Evolutionary conservation across 1,140 invertebrate species (phyloP).

Genomic region (Polypedilum vanderplanki): DNA sequence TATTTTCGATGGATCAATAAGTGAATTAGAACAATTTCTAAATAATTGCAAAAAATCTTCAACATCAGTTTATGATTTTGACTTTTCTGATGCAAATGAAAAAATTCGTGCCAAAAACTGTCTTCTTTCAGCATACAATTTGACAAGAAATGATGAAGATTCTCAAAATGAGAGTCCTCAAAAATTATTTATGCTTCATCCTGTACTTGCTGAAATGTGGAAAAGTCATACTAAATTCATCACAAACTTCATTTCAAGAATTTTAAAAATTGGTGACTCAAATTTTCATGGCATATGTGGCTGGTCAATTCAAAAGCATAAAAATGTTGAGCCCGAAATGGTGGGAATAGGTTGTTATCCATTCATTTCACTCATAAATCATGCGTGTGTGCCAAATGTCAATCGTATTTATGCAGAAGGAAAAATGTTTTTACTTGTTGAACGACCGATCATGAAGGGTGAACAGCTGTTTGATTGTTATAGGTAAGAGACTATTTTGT

Average conservation of each 20-base stretch:
- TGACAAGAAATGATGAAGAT: not conserved
- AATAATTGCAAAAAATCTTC: not conserved
- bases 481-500: not conserved
- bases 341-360: not conserved
- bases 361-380: not conserved
- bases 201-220: not conserved
- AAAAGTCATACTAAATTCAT: not conserved
- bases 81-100: not conserved
- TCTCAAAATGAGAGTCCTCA: not conserved
- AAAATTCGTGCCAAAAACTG: not conserved
- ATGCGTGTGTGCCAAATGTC: slow-evolving; percentile 29
- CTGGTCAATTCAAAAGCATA: not conserved
- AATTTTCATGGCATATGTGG: not conserved
- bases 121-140: not conserved
- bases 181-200: not conserved
- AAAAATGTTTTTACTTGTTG: not conserved
- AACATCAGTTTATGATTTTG: not conserved
- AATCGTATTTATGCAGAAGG: slow-evolving; percentile 4
- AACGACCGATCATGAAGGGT: slow-evolving; percentile 28
- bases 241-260: not conserved
- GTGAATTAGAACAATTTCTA: not conserved
- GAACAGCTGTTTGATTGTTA: slow-evolving; percentile 29
- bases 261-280: not conserved
- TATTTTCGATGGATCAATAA: not conserved
- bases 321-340: not conserved